Evolutionary conservation across 1,140 invertebrate genomes (phyloP), one percentile per base, ranked within the genome.

Genomic region (Listronotus oregonensis): DNA sequence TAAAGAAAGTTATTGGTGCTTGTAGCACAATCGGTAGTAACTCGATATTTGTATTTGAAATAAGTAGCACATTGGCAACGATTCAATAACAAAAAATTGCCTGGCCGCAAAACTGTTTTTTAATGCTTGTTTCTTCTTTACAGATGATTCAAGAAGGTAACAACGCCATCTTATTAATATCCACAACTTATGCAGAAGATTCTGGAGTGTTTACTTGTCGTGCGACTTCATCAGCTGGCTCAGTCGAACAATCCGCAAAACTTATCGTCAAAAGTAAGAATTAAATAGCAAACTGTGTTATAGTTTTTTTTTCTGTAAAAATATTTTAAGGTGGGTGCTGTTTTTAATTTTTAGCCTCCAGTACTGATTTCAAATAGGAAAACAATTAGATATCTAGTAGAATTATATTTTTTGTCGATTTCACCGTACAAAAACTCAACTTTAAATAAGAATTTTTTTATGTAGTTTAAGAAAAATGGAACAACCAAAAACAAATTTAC

Each of bases 201-300:
- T 90, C 91, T 58, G 96, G 96, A 63, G 86, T 86, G 42, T 97
- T 96, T 83, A 95, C 92, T 17, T 96, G 94, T 79, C 88, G 92
- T 70, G 94, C 93, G 37, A 93, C 92, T 58, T 95, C 94, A 67
- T 88, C 90, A 62, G 91, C 90, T 73, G 95, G 95, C 79, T 93
- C 93, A 81, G 92, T 92, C 73, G 92, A 96, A 85, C 91, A 92
- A 47, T 94, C 90, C 72, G 93, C 94, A 72, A 92, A 91, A 82
- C 89, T 98, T 84, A 92, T 91, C 83, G 94, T 97, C 82, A 94
- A 95, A 95, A 96, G 95, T 97, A 95, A 95, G 94, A 89, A 90
- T 84, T 94, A 89, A 91, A 83, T 54, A 32, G 12, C 34, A 32
- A 42, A 14, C 47, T 63, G 46, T 63, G 51, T 46, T 54, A 57